Base-by-base conservation (phyloP, 35 echinoderm and acorn worm genomes). In the Anneissia japonica region DNA sequence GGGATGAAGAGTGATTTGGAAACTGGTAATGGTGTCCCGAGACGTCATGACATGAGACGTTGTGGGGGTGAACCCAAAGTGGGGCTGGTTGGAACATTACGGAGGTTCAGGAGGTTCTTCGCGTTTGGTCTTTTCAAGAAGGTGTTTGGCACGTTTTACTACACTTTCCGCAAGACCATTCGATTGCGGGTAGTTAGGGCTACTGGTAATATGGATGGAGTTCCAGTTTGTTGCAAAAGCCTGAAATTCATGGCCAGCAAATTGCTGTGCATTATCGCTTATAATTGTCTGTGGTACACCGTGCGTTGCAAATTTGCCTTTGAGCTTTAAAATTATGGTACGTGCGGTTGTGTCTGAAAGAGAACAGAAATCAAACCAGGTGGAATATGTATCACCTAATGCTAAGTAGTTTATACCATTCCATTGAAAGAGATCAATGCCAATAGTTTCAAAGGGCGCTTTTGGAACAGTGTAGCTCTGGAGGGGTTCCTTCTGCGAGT, bases 191-290 rank as follows among this genome's bases (percentile, higher is more conserved):
- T 80, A 91, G 4, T 39, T 19, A n/a, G 89, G 93, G 35, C 85
- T 92, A n/a, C 85, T 88, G 64, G 89, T 95, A 0, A 74, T 80
- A 37, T 95, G 93, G 0, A 83, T 32, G 74, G 91, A 95, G 37
- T 51, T 77, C 85, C 86, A 95, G 21, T 51, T n/a, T 17, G 81
- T 32, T 26, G 90, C 93, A 89, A 96, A 96, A 9, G 89, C 11
- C 11, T 31, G 17, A 89, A 89, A 96, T 31, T 86, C 56, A 0
- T 91, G 76, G 35, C 82, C 36, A 32, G 39, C 36, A 86, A 84
- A 91, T 79, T 96, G 90, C 45, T 31, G 37, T 31, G 34, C 93
- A 78, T 96, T 92, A 46, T 96, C 86, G 51, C 38, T 82, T 23
- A 96, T 96, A 10, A 92, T 26, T 11, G 21, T 86, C 1, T 76